Evolutionary conservation across 2,888 invertebrate species (phyloP).

Genomic region (Seira ritae): DNA sequence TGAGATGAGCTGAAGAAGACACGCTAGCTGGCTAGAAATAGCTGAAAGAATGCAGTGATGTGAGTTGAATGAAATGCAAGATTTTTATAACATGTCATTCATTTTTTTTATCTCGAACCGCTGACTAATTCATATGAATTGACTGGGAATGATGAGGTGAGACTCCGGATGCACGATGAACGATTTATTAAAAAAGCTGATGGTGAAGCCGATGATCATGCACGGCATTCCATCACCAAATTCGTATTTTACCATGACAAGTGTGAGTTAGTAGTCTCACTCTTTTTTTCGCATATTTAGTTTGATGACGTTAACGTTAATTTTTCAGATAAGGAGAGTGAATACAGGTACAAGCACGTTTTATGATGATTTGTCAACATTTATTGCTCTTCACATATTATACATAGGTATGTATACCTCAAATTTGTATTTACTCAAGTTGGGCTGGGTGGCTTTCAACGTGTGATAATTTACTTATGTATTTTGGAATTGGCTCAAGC

Average conservation of each 20-base stretch:
- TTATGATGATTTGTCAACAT: neutral
- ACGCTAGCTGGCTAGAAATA: neutral
- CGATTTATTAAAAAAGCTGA: too few relatives aligned
- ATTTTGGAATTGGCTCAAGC: too few relatives aligned
- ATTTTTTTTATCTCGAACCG: too few relatives aligned
- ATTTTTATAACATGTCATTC: neutral
- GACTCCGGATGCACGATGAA: too few relatives aligned
- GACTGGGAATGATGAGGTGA: neutral
- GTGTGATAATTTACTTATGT: too few relatives aligned
- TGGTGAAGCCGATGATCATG: too few relatives aligned
- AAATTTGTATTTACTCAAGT: slow-evolving; percentile 1
- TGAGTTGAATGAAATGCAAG: neutral
- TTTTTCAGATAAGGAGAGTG: slow-evolving; percentile 7
- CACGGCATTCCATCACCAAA: too few relatives aligned
- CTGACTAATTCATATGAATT: neutral
- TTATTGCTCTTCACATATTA: neutral
- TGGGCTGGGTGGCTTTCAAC: neutral
- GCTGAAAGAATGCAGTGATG: slow-evolving; percentile 4
- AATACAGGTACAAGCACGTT: slow-evolving; percentile 18
- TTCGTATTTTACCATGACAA: too few relatives aligned
- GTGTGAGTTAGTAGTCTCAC: too few relatives aligned
- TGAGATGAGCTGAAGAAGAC: slow-evolving; percentile 6
- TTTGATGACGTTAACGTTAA: slow-evolving; percentile 15
- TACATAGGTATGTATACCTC: neutral
- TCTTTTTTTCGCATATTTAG: neutral